Conservation (phyloP, 2,888 invertebrate species). For the Torymus auratus region DNA sequence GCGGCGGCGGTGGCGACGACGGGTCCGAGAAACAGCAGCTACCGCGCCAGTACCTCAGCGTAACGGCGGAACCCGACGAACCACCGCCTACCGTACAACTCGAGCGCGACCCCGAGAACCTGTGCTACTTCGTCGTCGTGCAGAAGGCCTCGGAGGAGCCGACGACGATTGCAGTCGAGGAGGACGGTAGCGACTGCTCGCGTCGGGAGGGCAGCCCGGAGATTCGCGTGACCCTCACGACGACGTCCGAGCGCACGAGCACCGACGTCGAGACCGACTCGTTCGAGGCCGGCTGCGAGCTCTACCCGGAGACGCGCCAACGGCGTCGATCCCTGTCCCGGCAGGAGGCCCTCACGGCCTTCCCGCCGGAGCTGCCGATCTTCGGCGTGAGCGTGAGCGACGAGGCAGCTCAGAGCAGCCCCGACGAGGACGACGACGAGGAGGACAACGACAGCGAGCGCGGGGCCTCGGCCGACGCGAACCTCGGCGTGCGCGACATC, state of each 20-base stretch:
- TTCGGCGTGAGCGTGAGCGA: slow-evolving; percentile 25
- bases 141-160: slow-evolving; percentile 23
- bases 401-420: slow-evolving; percentile 42
- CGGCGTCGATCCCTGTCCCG: slow-evolving; percentile 83
- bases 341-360: slow-evolving; percentile 88
- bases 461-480: slow-evolving; percentile 22
- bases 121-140: slow-evolving; percentile 51
- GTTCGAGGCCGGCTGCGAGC: slow-evolving; percentile 60
- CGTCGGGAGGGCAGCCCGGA: slow-evolving; percentile 70
- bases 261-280: slow-evolving; percentile 75
- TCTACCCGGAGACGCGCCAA: slow-evolving; percentile 73
- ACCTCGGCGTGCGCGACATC: slow-evolving; percentile 82
- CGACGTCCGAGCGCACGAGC: slow-evolving; percentile 55
- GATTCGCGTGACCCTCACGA: slow-evolving; percentile 68
- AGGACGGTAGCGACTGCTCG: slow-evolving; percentile 61
- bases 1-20: slow-evolving; percentile 61
- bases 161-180: slow-evolving; percentile 5
- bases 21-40: slow-evolving; percentile 58
- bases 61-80: slow-evolving; percentile 47
- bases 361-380: slow-evolving; percentile 68
- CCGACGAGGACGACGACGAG: slow-evolving; percentile 60
- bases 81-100: slow-evolving; percentile 69
- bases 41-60: slow-evolving; percentile 63
- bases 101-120: slow-evolving; percentile 69
- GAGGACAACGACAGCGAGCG: slow-evolving; percentile 58